Base-by-base conservation (phyloP, 2,888 invertebrate species). In the Endomychus coccineus region DNA sequence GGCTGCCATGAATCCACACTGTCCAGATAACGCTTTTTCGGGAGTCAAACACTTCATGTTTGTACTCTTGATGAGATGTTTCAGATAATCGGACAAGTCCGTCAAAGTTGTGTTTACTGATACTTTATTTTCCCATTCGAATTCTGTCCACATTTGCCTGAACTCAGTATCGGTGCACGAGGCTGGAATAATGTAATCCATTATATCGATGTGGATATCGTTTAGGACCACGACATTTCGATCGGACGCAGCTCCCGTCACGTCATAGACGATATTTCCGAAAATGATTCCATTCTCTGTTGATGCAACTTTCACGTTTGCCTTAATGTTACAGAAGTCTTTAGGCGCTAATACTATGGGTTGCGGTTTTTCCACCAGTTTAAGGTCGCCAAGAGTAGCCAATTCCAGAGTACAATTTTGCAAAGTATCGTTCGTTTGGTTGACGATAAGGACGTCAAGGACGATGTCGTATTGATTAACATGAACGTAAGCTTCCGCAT, bases 41-140 rank as follows among this genome's bases (percentile, higher is more conserved):
- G 97, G 96, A 2, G 98, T 99, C 39, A 99, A 75, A 61, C 97
- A 96, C 61, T 92, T 92, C 97, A 99, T 98, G 66, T 99, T 99
- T 42, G 98, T 98, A 52, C 90, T 89, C 48, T 83, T 82, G 37
- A 97, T 71, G 33, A 99, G 71, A 60, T 96, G 94, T 42, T 84
- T 80, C 36, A 99, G 73, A 69, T 96, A 99, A 49, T 91, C 91
- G 46, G 87, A 78, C 38, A 98, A 73, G 63, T 96, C 95, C 0
- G 86, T 86, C 47, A 98, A 80, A 31, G 82, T 82, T 1, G 98
- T 98, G 64, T 91, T 91, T 2, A 97, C 95, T 0, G 92, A 83
- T 24, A 90, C 94, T 77, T 99, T 99, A 69, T 99, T 99, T 72
- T 99, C 98, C 98, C 98, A 99, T 69, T 99, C 98, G 70, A 99